phyloP scores from a whole-genome alignment of 2,797 vertebrate genomes.

The Ibycter americanus region DNA sequence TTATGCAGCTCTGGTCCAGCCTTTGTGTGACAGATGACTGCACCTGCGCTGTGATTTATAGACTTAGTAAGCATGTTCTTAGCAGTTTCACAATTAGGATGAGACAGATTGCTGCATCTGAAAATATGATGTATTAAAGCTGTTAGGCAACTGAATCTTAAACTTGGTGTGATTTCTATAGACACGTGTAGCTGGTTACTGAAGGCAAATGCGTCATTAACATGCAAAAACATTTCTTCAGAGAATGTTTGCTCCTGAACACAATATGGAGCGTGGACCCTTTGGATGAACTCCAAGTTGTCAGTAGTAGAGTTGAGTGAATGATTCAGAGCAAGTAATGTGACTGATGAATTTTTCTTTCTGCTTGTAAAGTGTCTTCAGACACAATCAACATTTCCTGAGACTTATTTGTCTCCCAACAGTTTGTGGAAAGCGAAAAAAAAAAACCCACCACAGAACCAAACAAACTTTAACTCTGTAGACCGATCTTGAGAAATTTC shows the following conservation, averaged over 20 bases:
- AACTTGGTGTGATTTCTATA: not conserved
- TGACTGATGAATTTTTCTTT: conserved; percentile 10
- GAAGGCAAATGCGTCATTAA: conserved; percentile 24
- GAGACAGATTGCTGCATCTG: conserved; percentile 6
- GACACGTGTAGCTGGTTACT: not conserved
- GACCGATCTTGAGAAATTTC: not conserved
- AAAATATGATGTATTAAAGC: conserved; percentile 37
- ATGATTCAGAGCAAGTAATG: not conserved
- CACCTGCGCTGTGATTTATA: not conserved
- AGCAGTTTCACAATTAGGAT: not conserved
- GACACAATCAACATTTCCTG: not conserved
- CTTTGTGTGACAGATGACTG: not conserved
- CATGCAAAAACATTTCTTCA: conserved; percentile 16
- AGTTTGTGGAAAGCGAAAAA: not conserved
- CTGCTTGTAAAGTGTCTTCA: not conserved
- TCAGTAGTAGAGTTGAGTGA: not conserved
- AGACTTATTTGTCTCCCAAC: not conserved
- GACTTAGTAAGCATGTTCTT: not conserved
- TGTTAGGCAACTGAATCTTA: not conserved
- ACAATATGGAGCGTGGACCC: not conserved
- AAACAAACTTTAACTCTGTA: not conserved
- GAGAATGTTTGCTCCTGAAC: not conserved
- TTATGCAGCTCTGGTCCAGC: not conserved
- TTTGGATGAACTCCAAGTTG: conserved; percentile 20
- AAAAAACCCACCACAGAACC: fast-evolving